Evolutionary conservation across 2,113 vertebrate species (phyloP).

Genomic region (Lepus americanus): DNA sequence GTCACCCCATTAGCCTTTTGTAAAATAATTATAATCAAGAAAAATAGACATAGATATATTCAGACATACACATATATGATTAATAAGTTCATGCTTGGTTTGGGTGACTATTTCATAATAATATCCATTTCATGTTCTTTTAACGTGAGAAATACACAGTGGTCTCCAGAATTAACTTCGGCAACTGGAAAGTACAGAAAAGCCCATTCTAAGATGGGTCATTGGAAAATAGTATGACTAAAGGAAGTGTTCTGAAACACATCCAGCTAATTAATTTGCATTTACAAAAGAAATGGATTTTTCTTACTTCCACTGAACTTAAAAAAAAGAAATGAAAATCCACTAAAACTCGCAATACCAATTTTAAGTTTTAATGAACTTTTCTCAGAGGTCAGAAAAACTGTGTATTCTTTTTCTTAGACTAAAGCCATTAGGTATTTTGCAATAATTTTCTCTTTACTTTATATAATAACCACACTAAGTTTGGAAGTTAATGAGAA

Average conservation of each 20-base stretch:
- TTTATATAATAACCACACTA: neutral
- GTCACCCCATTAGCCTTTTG: neutral
- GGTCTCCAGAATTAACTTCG: neutral
- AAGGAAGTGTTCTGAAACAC: slow-evolving; percentile 18
- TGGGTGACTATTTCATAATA: slow-evolving; percentile 12
- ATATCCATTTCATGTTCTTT: slow-evolving; percentile 1
- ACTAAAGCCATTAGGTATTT: slow-evolving; percentile 50
- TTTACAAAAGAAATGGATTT: slow-evolving; percentile 58
- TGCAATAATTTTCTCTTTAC: slow-evolving; percentile 39
- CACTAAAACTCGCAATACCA: slow-evolving; percentile 57
- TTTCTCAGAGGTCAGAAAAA: slow-evolving; percentile 57
- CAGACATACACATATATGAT: too few relatives aligned
- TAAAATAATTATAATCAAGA: slow-evolving; percentile 41
- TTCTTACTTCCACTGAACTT: slow-evolving; percentile 66
- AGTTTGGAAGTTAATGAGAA: slow-evolving; percentile 32
- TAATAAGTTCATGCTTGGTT: neutral
- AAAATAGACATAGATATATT: neutral
- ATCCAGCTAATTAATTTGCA: slow-evolving; percentile 57
- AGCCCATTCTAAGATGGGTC: neutral
- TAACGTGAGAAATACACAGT: slow-evolving; percentile 4
- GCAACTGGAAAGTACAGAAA: slow-evolving; percentile 16
- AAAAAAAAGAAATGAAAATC: slow-evolving; percentile 53
- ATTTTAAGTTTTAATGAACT: slow-evolving; percentile 67
- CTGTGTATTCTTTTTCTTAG: slow-evolving; percentile 28
- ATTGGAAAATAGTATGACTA: neutral